These are phyloP conservation scores for Oryctes rhinoceros DNA, from an alignment of 1,140 invertebrate species.

Conservation along the genomic window DNA sequence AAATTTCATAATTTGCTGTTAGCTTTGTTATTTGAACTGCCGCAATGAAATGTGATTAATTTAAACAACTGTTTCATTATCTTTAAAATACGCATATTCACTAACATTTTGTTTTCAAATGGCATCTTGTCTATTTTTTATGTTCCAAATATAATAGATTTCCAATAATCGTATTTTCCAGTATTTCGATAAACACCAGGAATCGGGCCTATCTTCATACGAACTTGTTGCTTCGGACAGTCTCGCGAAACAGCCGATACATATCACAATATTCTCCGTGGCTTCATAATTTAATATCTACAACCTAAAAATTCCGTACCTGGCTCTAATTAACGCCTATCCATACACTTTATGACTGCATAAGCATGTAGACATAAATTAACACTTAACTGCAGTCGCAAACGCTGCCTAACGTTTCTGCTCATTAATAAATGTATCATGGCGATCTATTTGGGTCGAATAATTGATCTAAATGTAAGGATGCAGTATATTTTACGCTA, in stretches of 20 bases:
- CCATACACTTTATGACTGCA: background rate
- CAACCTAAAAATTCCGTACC: background rate
- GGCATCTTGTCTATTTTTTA: too few relatives aligned
- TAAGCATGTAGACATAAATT: slow-evolving; percentile 3
- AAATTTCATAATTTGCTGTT: too few relatives aligned
- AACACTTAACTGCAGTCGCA: background rate
- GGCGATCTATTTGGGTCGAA: slow-evolving; percentile 4
- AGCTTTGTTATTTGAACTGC: too few relatives aligned
- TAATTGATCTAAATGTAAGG: background rate
- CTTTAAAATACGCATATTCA: too few relatives aligned
- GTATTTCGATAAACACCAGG: too few relatives aligned
- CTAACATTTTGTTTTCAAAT: too few relatives aligned
- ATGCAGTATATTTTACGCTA: background rate
- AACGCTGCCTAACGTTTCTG: background rate
- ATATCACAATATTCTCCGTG: background rate
- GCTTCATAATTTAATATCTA: background rate
- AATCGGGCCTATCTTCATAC: too few relatives aligned
- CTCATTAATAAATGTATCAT: background rate
- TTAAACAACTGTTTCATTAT: too few relatives aligned
- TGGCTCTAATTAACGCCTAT: background rate
- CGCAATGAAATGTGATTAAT: too few relatives aligned
- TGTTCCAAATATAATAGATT: too few relatives aligned
- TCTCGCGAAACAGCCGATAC: background rate
- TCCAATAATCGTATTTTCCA: too few relatives aligned
- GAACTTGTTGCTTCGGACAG: too few relatives aligned